Conservation (phyloP, 2,797 vertebrate genomes). For the Mergus octosetaceus region DNA sequence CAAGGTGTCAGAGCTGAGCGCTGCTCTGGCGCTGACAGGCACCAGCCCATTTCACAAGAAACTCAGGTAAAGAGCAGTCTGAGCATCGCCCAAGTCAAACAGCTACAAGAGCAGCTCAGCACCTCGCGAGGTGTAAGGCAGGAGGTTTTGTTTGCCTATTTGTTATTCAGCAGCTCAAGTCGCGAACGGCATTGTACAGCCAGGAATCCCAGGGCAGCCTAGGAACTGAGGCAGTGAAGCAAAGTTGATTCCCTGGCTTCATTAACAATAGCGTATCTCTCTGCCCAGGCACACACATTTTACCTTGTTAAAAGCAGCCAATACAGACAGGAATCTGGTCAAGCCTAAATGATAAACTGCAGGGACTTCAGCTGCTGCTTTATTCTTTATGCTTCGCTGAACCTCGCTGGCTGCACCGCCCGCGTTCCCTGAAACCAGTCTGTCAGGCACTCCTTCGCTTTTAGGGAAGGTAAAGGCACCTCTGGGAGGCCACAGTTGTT, state of each 20-base stretch:
- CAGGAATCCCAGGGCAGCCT: background rate
- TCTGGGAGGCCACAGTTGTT: accelerated
- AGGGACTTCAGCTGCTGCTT: background rate
- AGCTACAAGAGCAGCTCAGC: background rate
- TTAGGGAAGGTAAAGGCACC: background rate
- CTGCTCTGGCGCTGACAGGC: accelerated
- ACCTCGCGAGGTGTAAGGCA: background rate
- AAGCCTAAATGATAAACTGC: background rate
- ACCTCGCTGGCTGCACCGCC: background rate
- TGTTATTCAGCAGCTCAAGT: background rate
- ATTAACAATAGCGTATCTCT: accelerated
- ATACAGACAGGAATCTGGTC: background rate
- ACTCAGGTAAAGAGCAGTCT: background rate
- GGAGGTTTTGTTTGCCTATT: background rate
- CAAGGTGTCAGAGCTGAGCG: background rate
- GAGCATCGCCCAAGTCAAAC: background rate
- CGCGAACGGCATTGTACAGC: background rate
- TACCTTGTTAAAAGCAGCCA: background rate
- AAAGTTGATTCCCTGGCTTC: background rate
- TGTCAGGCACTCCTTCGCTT: background rate
- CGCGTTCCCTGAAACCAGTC: background rate
- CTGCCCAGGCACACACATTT: accelerated
- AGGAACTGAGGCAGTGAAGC: background rate
- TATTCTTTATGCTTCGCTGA: background rate
- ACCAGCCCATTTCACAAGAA: background rate